Conservation (phyloP, 2,797 vertebrate genomes). For the Gorsachius magnificus region DNA sequence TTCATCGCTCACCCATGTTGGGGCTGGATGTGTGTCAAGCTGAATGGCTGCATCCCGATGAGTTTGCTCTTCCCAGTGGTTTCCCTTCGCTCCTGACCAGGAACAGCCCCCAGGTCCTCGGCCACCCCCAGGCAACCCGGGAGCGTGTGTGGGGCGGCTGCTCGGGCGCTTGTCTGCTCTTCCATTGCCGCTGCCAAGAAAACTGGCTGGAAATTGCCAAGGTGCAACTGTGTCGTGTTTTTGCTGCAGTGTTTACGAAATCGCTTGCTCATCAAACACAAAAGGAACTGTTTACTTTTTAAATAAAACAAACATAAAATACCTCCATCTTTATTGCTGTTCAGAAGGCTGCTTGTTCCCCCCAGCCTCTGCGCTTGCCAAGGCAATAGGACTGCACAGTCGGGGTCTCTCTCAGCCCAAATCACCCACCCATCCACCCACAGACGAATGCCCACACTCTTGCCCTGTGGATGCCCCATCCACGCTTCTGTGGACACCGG, state of each 20-base stretch:
- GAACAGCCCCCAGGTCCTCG: background rate
- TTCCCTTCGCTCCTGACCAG: background rate
- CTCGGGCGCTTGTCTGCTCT: rapidly evolving
- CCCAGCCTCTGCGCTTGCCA: background rate
- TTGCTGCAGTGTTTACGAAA: constrained; percentile 42
- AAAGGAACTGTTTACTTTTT: constrained; percentile 22
- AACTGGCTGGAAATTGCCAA: background rate
- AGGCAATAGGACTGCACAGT: background rate
- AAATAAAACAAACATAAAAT: constrained; percentile 34
- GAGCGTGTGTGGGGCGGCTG: background rate
- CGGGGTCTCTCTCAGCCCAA: background rate
- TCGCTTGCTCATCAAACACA: constrained; percentile 20
- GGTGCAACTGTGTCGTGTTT: constrained; percentile 26
- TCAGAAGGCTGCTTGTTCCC: background rate
- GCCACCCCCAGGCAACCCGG: background rate
- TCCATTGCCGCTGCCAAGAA: background rate
- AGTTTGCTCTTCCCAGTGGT: background rate
- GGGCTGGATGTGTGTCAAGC: rapidly evolving
- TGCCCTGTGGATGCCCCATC: background rate
- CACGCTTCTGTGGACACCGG: rapidly evolving
- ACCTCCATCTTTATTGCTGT: background rate
- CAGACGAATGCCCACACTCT: rapidly evolving
- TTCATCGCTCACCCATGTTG: rapidly evolving
- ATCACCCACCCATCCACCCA: background rate
- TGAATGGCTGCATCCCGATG: background rate